Conservation (phyloP, 1,140 invertebrate species). For the Holotrichia oblita region DNA sequence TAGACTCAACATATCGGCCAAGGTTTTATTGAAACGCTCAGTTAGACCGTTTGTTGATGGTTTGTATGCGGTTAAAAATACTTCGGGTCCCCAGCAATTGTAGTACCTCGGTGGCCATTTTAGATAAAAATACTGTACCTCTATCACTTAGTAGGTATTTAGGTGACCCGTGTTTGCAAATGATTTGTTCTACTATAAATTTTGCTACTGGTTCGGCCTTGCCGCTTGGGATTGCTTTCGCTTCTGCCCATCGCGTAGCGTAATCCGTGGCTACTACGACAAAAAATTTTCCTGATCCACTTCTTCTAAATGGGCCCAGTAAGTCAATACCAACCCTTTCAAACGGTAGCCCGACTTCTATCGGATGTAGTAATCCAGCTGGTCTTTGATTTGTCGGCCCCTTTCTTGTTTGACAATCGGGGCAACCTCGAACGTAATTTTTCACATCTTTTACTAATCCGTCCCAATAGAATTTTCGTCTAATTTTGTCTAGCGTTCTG, state of each 20-base stretch:
- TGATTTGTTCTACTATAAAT: no score
- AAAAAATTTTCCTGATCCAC: background rate
- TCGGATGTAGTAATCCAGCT: background rate
- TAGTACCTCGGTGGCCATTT: background rate
- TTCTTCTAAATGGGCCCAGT: background rate
- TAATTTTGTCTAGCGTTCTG: no score
- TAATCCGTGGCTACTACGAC: no score
- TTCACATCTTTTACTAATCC: no score
- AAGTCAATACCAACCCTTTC: slow-evolving; percentile 2
- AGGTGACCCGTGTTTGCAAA: no score
- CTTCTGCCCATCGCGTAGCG: no score
- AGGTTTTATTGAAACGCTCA: slow-evolving; percentile 42
- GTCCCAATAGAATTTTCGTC: no score
- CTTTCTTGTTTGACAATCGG: no score
- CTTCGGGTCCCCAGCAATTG: background rate
- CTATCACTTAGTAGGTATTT: background rate
- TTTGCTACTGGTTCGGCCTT: no score
- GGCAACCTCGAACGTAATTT: no score
- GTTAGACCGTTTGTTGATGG: slow-evolving; percentile 32
- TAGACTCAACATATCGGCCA: slow-evolving; percentile 40
- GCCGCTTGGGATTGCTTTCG: no score
- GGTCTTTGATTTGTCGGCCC: no score
- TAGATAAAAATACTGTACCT: slow-evolving; percentile 31
- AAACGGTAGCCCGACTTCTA: slow-evolving; percentile 4
- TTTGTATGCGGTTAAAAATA: background rate